Conservation (phyloP, 2,113 vertebrate genomes). For the Brachirus orientalis region DNA sequence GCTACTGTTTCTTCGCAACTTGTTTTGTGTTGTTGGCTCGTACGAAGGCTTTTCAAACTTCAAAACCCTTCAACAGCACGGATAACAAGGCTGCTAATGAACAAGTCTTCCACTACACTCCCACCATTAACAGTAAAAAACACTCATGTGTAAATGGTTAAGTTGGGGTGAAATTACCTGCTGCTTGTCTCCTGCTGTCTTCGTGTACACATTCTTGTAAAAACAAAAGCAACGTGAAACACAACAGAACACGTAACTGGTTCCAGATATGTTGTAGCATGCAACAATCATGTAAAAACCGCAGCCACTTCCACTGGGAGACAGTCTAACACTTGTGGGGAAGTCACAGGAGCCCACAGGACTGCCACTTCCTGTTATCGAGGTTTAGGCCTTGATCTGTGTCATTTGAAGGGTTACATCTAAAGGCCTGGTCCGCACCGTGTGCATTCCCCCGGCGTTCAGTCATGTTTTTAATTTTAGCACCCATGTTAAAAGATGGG, state of each 20-base stretch:
- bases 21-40: background rate
- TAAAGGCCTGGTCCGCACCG: too few relatives aligned
- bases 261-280: background rate
- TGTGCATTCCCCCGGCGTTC: too few relatives aligned
- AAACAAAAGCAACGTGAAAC: too few relatives aligned
- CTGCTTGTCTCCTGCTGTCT: slow-evolving; percentile 23
- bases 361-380: background rate
- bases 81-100: slow-evolving; percentile 42
- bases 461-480: too few relatives aligned
- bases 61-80: slow-evolving; percentile 1
- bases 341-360: background rate
- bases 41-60: background rate
- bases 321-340: background rate
- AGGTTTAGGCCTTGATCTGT: too few relatives aligned
- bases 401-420: too few relatives aligned
- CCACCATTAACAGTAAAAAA: background rate
- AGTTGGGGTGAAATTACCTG: slow-evolving; percentile 20
- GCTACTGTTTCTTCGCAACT: too few relatives aligned
- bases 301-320: background rate
- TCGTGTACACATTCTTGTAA: too few relatives aligned
- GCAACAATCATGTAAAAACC: background rate
- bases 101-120: slow-evolving; percentile 18
- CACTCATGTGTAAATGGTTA: slow-evolving; percentile 7
- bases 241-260: slow-evolving; percentile 1
- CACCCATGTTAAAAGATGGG: too few relatives aligned